Evolutionary conservation across 2,113 vertebrate genomes (phyloP).

Genomic region (Oreotrochilus melanogaster): DNA sequence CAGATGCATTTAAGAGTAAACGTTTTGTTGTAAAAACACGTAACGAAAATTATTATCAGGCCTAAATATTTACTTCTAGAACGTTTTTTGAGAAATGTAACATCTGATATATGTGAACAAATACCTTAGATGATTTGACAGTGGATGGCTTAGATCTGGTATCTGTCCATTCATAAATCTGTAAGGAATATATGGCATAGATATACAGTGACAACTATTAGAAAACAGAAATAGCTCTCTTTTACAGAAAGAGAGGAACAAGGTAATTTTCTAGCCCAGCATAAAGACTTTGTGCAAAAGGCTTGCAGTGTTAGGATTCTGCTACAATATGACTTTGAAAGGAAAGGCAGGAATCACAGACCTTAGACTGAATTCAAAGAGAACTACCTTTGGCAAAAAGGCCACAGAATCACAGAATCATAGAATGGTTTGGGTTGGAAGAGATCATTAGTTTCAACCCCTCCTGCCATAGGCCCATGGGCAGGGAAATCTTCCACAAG

Average conservation of each 20-base stretch:
- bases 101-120: not conserved
- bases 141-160: not conserved
- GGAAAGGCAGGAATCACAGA: not conserved
- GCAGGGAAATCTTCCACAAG: too few species aligned
- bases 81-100: not conserved
- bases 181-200: not conserved
- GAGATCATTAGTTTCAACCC: too few species aligned
- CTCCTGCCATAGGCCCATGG: too few species aligned
- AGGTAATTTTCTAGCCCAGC: not conserved
- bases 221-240: not conserved
- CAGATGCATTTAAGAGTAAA: not conserved
- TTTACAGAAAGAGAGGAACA: not conserved
- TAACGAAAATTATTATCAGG: not conserved
- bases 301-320: not conserved
- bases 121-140: not conserved
- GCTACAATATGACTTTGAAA: not conserved
- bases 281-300: not conserved
- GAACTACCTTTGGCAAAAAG: not conserved
- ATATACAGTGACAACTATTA: not conserved
- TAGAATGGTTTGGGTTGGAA: too few species aligned
- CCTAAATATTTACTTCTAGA: not conserved
- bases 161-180: not conserved
- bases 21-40: rapidly evolving
- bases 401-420: not conserved
- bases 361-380: not conserved